Conservation (phyloP, 2,113 vertebrate species). For the Artemisiospiza belli region DNA sequence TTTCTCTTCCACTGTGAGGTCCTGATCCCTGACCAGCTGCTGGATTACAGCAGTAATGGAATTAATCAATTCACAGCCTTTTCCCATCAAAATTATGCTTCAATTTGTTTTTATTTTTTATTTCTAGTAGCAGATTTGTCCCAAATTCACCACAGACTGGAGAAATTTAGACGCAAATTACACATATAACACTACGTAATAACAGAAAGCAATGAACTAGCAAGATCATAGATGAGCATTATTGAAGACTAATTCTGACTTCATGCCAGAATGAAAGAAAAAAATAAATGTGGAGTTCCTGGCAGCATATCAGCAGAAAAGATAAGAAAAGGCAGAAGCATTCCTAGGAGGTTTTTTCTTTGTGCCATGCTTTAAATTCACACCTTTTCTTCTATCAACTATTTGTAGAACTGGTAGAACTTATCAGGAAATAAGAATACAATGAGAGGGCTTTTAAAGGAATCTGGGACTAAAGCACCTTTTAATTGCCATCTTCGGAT, state of each 20-base stretch:
- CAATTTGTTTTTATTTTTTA: too few species aligned
- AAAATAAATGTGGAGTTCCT: background rate
- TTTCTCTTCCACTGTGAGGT: background rate
- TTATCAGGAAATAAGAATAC: background rate
- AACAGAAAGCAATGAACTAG: background rate
- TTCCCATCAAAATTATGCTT: background rate
- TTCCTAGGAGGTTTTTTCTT: background rate
- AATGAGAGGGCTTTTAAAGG: background rate
- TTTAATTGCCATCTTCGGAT: background rate
- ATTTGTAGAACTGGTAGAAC: background rate
- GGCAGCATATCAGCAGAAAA: background rate
- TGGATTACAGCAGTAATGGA: background rate
- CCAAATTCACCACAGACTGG: background rate
- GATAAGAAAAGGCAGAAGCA: background rate
- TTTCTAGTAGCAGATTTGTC: background rate
- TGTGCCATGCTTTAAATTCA: background rate
- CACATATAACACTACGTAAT: fast-evolving
- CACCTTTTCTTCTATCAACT: background rate
- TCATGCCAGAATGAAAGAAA: background rate
- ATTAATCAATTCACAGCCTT: background rate
- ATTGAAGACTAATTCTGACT: background rate
- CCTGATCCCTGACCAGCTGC: background rate
- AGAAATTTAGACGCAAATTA: background rate
- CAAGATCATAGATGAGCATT: background rate
- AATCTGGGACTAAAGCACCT: background rate